These are phyloP conservation scores for Ophonus ardosiacus DNA, from an alignment of 2,888 invertebrate genomes.

Conservation along the genomic window DNA sequence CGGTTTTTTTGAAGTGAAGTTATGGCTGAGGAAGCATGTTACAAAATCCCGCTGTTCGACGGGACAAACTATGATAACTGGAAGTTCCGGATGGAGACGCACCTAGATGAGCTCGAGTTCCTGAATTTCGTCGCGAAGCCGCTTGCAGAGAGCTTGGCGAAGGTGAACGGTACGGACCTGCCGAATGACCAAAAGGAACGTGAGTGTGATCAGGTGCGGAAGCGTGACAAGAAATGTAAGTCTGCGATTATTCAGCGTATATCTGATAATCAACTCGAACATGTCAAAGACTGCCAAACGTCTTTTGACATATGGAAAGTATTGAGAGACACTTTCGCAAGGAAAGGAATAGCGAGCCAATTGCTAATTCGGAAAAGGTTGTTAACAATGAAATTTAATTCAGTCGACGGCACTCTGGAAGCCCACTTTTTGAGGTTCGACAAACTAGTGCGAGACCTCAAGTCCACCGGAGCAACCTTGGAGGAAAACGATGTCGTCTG, in stretches of 20 bases:
- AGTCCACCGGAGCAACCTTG: slow-evolving; percentile 67
- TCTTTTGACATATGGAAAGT: slow-evolving; percentile 67
- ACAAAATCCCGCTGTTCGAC: neutral
- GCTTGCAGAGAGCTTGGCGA: neutral
- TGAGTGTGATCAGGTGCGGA: neutral
- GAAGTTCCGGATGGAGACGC: neutral
- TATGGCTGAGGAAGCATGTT: no score
- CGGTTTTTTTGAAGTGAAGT: no score
- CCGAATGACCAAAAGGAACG: slow-evolving; percentile 10
- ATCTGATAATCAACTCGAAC: slow-evolving; percentile 68
- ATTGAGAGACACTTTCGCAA: slow-evolving; percentile 66
- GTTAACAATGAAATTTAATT: slow-evolving; percentile 63
- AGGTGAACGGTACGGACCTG: neutral
- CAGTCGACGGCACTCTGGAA: slow-evolving; percentile 53
- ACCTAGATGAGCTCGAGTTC: neutral
- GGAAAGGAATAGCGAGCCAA: slow-evolving; percentile 68
- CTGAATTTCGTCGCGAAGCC: neutral
- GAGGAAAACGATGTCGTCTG: slow-evolving; percentile 66
- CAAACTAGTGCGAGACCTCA: slow-evolving; percentile 67
- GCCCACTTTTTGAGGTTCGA: slow-evolving; percentile 68
- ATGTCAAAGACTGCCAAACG: slow-evolving; percentile 67
- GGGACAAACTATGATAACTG: neutral
- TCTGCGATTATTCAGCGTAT: slow-evolving; percentile 68
- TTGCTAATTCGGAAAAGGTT: slow-evolving; percentile 67
- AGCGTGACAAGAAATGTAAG: slow-evolving; percentile 66